Percentiles rank a stretch among this genome's conserved stretches.
Evolutionary conservation across 2,113 vertebrate species (phyloP).

Genomic region (Circaetus cinerascens): DNA sequence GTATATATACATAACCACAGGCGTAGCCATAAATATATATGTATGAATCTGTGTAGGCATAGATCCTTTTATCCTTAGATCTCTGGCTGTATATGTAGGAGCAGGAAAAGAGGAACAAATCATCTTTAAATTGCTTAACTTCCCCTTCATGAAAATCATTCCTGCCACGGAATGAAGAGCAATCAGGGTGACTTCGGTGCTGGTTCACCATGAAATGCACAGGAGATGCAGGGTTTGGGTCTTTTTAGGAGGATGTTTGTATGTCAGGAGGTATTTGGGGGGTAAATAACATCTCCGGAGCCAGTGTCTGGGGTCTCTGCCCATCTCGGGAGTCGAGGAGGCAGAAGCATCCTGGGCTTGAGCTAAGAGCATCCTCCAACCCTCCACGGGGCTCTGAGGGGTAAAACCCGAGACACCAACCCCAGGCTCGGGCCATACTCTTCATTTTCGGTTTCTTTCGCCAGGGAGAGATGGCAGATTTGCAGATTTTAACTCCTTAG

Average conservation of each 20-base stretch:
- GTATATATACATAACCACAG: neutral
- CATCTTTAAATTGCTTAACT: neutral
- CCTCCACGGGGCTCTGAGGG: neutral
- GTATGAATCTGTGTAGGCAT: neutral
- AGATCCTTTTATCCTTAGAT: neutral
- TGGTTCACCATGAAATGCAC: rapidly evolving
- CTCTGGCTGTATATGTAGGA: neutral
- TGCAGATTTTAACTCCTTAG: neutral
- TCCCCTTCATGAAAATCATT: neutral
- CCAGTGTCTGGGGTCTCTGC: neutral
- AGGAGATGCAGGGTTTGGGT: neutral
- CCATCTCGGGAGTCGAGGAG: neutral
- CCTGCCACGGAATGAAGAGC: neutral
- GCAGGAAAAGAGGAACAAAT: neutral
- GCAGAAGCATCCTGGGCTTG: neutral
- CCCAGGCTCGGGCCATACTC: rapidly evolving
- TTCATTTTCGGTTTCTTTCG: rapidly evolving
- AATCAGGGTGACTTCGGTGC: rapidly evolving
- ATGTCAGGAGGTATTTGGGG: neutral
- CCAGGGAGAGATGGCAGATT: neutral
- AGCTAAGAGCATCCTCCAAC: neutral
- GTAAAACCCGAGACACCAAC: neutral
- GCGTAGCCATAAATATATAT: neutral
- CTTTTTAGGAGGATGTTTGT: too few species aligned
- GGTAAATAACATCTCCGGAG: neutral